Conservation (phyloP, 2,113 vertebrate genomes). For the Dendrocopos noguchii region DNA sequence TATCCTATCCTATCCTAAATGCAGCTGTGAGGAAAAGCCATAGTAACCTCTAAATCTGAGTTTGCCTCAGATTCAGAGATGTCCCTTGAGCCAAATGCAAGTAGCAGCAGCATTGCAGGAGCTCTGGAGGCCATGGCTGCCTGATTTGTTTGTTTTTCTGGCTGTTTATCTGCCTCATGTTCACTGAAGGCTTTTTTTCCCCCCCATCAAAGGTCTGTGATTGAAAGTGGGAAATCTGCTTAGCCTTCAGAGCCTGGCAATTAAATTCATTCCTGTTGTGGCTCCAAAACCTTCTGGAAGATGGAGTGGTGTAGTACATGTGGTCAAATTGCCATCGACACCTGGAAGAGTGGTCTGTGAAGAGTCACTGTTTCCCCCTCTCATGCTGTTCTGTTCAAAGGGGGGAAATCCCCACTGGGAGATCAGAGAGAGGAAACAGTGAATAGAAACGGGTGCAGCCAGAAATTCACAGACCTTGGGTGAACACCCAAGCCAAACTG, state of each 20-base stretch:
- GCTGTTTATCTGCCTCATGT: background rate
- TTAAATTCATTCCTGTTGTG: background rate
- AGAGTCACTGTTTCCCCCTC: background rate
- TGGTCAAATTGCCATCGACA: background rate
- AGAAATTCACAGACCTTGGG: background rate
- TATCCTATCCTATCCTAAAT: too few relatives aligned
- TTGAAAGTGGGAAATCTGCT: background rate
- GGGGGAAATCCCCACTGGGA: background rate
- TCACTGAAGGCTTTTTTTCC: background rate
- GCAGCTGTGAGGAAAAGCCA: background rate
- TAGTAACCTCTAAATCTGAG: background rate
- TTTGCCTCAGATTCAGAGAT: background rate
- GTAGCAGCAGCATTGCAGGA: background rate
- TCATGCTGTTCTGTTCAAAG: background rate
- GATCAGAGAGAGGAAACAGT: background rate
- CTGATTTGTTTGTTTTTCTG: background rate
- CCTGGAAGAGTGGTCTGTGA: background rate
- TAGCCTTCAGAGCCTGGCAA: background rate
- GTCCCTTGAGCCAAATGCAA: background rate
- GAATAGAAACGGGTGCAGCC: background rate
- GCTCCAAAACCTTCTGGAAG: background rate
- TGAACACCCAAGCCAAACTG: background rate
- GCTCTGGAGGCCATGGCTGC: background rate
- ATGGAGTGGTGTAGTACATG: background rate
- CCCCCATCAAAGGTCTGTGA: background rate